These are phyloP conservation scores for Natrix natrix DNA, from an alignment of 2,797 vertebrate genomes.

Conservation along the genomic window DNA sequence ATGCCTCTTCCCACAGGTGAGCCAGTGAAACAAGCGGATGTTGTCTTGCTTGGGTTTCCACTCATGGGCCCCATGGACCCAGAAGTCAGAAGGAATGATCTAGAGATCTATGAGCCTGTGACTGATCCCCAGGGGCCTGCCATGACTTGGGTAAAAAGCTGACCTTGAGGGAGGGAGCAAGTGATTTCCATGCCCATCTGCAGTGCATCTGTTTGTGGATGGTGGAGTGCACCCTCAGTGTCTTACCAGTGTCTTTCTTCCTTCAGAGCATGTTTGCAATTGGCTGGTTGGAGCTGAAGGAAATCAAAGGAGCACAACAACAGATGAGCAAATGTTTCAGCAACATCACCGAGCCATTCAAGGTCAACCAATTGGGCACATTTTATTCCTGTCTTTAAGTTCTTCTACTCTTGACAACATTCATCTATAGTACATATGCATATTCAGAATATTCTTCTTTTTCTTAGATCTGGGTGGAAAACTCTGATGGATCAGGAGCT, in stretches of 20 bases:
- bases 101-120: constrained; percentile 82
- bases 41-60: constrained; percentile 87
- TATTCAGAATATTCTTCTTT: neutral
- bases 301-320: constrained; percentile 72
- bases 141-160: constrained; percentile 92
- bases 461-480: constrained; percentile 90
- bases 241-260: neutral
- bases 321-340: constrained; percentile 82
- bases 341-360: constrained; percentile 90
- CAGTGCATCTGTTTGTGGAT: neutral
- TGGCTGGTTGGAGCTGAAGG: constrained; percentile 91
- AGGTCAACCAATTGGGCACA: constrained; percentile 66
- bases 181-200: no score
- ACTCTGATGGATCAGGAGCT: constrained; percentile 85
- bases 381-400: neutral
- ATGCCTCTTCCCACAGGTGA: constrained; percentile 71
- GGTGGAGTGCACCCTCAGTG: neutral
- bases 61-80: constrained; percentile 80
- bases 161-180: neutral
- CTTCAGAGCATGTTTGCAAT: constrained; percentile 91
- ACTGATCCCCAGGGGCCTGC: constrained; percentile 85
- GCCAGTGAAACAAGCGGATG: constrained; percentile 91
- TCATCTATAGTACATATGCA: rapidly evolving
- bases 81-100: constrained; percentile 84
- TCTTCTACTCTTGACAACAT: neutral